Evolutionary conservation across 1,140 invertebrate genomes (phyloP).

Genomic region (Atopsyche davidsoni): DNA sequence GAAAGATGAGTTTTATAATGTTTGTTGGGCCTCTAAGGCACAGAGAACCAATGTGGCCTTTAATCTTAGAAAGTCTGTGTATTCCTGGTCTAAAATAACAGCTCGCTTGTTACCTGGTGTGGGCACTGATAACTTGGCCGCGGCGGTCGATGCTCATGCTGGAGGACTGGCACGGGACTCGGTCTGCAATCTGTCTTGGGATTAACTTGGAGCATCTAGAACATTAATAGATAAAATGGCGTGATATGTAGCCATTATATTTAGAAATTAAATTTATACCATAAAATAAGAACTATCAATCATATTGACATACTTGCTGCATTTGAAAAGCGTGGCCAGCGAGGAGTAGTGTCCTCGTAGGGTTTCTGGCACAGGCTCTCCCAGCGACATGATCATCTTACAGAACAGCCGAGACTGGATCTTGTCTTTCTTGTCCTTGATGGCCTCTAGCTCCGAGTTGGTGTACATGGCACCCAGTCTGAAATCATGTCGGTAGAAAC

Average conservation of each 20-base stretch:
- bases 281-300: not conserved
- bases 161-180: constrained; percentile 59
- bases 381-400: constrained; percentile 71
- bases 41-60: no score
- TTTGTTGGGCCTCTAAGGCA: no score
- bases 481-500: no score
- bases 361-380: constrained; percentile 63
- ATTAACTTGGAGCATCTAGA: constrained; percentile 49
- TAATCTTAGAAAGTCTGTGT: no score
- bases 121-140: constrained; percentile 62
- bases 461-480: constrained; percentile 75
- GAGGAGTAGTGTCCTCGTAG: constrained; percentile 71
- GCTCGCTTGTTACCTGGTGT: constrained; percentile 60
- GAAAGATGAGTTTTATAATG: not conserved
- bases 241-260: not conserved
- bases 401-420: constrained; percentile 76
- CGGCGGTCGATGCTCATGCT: constrained; percentile 64
- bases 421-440: constrained; percentile 76
- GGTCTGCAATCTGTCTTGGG: constrained; percentile 56
- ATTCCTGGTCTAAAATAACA: no score
- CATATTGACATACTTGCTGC: constrained; percentile 47
- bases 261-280: not conserved
- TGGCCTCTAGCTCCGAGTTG: constrained; percentile 68
- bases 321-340: constrained; percentile 67
- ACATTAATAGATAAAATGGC: not conserved